These are phyloP conservation scores for Poeciliopsis infans DNA, from an alignment of 2,797 vertebrate genomes.

Conservation along the genomic window DNA sequence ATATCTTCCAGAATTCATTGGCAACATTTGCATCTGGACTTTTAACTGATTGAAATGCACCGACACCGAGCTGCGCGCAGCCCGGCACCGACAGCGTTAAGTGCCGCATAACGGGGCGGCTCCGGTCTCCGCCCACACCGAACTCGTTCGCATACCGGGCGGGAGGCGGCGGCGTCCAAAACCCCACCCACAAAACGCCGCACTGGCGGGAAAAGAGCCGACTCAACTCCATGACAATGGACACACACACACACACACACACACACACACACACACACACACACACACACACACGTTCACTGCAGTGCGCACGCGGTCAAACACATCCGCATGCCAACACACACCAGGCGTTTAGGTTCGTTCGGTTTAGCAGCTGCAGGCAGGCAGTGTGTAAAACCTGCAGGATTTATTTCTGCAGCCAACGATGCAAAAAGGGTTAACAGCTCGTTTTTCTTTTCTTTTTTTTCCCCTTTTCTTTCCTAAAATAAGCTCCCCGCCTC, in stretches of 20 bases:
- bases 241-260: conserved; percentile 18
- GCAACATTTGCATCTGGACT: not conserved
- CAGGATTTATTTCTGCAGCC: conserved; percentile 31
- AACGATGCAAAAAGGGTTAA: conserved; percentile 39
- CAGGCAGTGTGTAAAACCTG: not conserved
- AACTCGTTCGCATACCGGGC: conserved; percentile 68
- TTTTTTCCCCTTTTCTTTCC: not conserved
- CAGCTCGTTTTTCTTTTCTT: conserved; percentile 25
- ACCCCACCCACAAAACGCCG: conserved; percentile 74
- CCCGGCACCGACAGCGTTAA: conserved; percentile 69
- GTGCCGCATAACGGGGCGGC: conserved; percentile 57
- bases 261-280: conserved; percentile 20
- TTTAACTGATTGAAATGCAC: too few relatives aligned
- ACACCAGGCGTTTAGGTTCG: not conserved
- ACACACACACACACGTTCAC: conserved; percentile 6
- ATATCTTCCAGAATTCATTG: not conserved
- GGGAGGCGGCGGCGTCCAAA: conserved; percentile 63
- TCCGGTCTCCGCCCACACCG: conserved; percentile 29
- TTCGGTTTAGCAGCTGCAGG: conserved; percentile 23
- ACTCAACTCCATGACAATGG: conserved; percentile 61
- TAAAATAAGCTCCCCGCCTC: conserved; percentile 59
- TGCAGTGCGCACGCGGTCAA: not conserved
- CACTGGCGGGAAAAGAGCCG: conserved; percentile 82
- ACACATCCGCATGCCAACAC: conserved; percentile 9
- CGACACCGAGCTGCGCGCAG: not conserved